Conservation (phyloP, 2,113 vertebrate genomes). For the Cinclus cinclus region DNA sequence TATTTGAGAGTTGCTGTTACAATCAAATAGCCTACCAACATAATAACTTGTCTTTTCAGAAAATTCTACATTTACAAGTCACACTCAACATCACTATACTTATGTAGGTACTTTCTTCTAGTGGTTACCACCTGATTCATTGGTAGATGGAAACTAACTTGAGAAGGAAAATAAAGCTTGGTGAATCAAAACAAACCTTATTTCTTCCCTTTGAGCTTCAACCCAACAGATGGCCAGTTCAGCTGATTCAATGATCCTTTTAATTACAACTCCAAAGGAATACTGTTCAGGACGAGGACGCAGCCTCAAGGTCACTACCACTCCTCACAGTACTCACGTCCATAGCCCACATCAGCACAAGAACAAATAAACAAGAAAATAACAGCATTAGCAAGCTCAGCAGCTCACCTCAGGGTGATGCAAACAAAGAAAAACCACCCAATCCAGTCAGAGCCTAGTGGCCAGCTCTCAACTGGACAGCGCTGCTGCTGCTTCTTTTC, state of each 20-base stretch:
- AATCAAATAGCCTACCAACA: neutral
- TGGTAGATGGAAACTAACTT: neutral
- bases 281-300: neutral
- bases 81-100: neutral
- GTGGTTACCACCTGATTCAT: neutral
- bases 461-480: neutral
- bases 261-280: neutral
- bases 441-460: neutral
- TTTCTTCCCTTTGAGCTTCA: neutral
- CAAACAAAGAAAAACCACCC: neutral
- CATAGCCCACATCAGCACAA: fast-evolving
- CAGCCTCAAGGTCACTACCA: neutral
- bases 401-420: neutral
- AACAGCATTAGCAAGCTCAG: neutral
- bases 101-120: neutral
- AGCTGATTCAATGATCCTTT: neutral
- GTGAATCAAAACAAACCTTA: neutral
- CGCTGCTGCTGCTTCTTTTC: neutral
- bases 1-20: neutral
- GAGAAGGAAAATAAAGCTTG: neutral
- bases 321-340: fast-evolving
- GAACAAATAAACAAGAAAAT: neutral
- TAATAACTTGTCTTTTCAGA: neutral
- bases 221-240: neutral
- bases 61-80: neutral